Percentiles rank a stretch among this genome's conserved stretches.
These are phyloP conservation scores for Anas bernieri DNA, from an alignment of 2,797 vertebrate genomes.

Conservation along the genomic window DNA sequence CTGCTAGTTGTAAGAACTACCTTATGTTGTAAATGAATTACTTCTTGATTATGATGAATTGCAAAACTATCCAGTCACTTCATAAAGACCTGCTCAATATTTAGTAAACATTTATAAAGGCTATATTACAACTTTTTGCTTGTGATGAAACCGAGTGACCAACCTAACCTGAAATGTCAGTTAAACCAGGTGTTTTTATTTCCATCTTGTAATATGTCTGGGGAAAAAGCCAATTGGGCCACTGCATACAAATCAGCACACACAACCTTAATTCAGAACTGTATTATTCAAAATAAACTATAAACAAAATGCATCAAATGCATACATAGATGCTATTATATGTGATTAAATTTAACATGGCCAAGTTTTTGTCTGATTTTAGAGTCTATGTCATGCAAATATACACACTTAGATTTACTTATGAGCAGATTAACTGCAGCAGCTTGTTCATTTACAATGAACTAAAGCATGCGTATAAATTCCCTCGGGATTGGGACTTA, in stretches of 20 bases:
- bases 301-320: background rate
- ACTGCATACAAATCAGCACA: background rate
- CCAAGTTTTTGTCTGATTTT: background rate
- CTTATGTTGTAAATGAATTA: background rate
- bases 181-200: background rate
- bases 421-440: background rate
- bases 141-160: background rate
- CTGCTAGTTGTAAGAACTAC: background rate
- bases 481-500: background rate
- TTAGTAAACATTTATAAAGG: background rate
- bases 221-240: background rate
- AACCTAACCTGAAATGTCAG: background rate
- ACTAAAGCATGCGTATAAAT: background rate
- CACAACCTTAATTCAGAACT: background rate
- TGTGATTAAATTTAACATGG: background rate
- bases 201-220: background rate
- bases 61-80: background rate
- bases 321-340: background rate
- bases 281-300: background rate
- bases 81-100: background rate
- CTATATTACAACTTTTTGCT: background rate
- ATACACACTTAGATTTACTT: background rate
- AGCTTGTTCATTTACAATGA: background rate
- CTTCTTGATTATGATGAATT: background rate
- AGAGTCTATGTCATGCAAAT: background rate